Evolutionary conservation across 2,797 vertebrate genomes (phyloP).

Genomic region (Heteromormyrus szaboi): DNA sequence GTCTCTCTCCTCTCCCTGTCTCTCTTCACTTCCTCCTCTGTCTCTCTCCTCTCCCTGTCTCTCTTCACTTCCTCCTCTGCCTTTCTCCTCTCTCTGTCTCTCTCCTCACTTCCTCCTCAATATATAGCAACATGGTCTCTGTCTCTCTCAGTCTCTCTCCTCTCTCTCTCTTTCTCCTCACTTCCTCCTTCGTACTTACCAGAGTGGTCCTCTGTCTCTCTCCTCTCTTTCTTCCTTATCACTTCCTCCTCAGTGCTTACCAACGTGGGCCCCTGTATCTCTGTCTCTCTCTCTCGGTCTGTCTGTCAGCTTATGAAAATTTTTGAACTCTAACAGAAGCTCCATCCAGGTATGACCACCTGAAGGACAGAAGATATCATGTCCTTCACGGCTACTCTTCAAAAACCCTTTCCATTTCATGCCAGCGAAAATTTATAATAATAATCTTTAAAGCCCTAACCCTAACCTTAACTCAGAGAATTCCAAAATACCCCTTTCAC

Average conservation of each 20-base stretch:
- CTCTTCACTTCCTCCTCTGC: not conserved
- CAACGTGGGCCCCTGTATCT: not conserved
- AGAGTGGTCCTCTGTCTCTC: not conserved
- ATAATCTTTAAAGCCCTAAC: not conserved
- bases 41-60: too few species aligned
- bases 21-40: not conserved
- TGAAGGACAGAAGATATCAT: not conserved
- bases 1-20: not conserved
- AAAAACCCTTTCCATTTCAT: not conserved
- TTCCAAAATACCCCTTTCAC: not conserved
- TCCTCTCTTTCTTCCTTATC: not conserved
- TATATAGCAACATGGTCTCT: not conserved
- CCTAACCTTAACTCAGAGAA: not conserved
- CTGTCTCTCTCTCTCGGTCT: not conserved
- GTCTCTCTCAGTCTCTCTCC: not conserved
- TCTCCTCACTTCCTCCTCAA: not conserved
- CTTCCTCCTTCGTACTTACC: not conserved
- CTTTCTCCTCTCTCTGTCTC: not conserved
- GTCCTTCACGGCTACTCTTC: not conserved
- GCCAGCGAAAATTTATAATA: not conserved
- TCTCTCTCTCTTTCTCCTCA: not conserved
- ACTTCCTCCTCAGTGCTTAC: not conserved
- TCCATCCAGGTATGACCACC: not conserved
- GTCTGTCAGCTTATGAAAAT: not conserved
- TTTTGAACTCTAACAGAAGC: not conserved